Base-by-base conservation (phyloP, 2,888 invertebrate species). In the Calliopum simillimum region DNA sequence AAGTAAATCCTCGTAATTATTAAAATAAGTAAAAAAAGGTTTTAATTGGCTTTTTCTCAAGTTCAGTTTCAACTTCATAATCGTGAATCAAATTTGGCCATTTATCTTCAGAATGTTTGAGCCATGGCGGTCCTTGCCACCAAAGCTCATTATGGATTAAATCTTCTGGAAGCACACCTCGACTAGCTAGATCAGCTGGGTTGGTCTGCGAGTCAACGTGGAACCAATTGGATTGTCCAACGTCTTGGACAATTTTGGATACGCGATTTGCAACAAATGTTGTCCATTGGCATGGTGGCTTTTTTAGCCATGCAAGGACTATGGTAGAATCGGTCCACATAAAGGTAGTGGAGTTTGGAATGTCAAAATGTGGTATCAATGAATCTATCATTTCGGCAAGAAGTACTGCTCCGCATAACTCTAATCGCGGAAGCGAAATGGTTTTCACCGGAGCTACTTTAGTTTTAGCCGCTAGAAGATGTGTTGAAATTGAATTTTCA, bases 361-460 rank as follows among this genome's bases (percentile, higher is more conserved):
- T 43, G 4, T 21, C 13, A 13, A 63, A 56, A 4, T 64, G 25
- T n/a, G 64, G 64, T 11, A 58, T 5, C 13, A 49, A 19, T 1
- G 41, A 11, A 19, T 55, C 65, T 14, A 64, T 25, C 70, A 67
- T 65, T 43, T 58, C 46, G 0, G 72, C 53, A 5, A 71, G 49
- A 14, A 73, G 21, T 8, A 66, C 61, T 8, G 66, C 68, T 19
- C 70, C 69, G 41, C 67, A 66, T 2, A 69, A 44, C 19, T 67
- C 73, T 44, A 67, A 44, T 3, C 71, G 33, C 12, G 68, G 4
- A 68, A 73, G 4, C 66, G 62, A 46, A n/a, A n/a, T n/a, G n/a
- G n/a, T n/a, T n/a, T n/a, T n/a, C n/a, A n/a, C n/a, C n/a, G n/a
- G n/a, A n/a, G n/a, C n/a, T n/a, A n/a, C n/a, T n/a, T n/a, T n/a